These are phyloP conservation scores for Acanthurus lineatus DNA, from an alignment of 2,797 vertebrate species.

Conservation along the genomic window DNA sequence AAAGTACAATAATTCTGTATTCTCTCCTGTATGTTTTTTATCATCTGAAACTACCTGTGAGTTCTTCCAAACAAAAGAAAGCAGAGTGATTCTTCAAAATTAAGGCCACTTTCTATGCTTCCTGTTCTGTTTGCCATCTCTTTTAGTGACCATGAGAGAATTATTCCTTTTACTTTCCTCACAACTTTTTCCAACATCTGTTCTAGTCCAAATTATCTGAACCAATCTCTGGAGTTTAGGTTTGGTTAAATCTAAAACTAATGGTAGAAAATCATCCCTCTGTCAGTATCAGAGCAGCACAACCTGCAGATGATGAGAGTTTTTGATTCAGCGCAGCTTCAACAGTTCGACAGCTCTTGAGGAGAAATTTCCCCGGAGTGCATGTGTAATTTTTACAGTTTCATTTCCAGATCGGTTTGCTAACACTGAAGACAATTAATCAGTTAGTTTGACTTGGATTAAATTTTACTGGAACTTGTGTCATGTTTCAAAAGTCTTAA, in stretches of 20 bases:
- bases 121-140: constrained; percentile 28
- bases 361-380: background rate
- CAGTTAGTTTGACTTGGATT: background rate
- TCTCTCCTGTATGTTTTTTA: constrained; percentile 16
- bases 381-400: constrained; percentile 10
- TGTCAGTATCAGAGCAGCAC: constrained; percentile 1
- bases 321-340: constrained; percentile 13
- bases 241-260: constrained; percentile 27
- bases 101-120: constrained; percentile 23
- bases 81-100: constrained; percentile 6
- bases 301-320: background rate
- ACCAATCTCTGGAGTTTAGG: constrained; percentile 23
- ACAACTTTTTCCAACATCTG: constrained; percentile 29
- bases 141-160: constrained; percentile 19
- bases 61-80: background rate
- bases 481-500: too few relatives aligned
- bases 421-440: background rate
- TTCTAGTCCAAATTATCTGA: constrained; percentile 28
- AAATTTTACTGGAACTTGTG: constrained; percentile 4
- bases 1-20: constrained; percentile 45
- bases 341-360: constrained; percentile 2
- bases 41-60: background rate
- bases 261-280: constrained; percentile 17
- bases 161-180: constrained; percentile 29
- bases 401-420: background rate